A percentile compares a stretch with the other conserved stretches of the same genome.
Conservation (phyloP, 2,888 invertebrate species). For the Lamellibrachia columna region DNA sequence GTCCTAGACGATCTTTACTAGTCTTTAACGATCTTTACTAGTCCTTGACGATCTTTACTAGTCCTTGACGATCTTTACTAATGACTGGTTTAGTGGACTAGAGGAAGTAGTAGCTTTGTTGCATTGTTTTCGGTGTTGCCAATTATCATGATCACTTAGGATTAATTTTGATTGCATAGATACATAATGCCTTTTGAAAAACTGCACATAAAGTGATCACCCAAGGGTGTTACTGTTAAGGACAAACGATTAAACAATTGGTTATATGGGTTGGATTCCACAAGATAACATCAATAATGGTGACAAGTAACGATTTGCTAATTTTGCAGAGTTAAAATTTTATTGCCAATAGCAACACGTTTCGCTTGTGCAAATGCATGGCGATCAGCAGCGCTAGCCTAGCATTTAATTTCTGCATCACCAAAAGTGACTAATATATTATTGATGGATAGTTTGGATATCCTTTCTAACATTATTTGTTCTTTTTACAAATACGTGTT, state of each 20-base stretch:
- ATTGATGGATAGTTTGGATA: not conserved
- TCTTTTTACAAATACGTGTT: not conserved
- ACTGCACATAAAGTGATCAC: too few species aligned
- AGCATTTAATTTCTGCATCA: not conserved
- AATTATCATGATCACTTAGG: too few species aligned
- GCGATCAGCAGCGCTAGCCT: not conserved
- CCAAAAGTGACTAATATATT: not conserved
- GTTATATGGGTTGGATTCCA: too few species aligned
- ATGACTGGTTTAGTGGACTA: not conserved
- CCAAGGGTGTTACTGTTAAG: too few species aligned
- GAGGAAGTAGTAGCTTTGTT: not conserved
- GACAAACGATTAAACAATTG: too few species aligned
- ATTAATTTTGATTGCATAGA: too few species aligned
- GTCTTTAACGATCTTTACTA: not conserved
- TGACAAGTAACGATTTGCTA: not conserved
- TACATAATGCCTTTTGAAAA: too few species aligned
- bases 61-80: not conserved
- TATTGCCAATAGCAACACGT: not conserved
- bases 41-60: too few species aligned
- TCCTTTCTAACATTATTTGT: not conserved
- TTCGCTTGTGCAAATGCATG: not conserved
- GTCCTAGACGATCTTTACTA: not conserved
- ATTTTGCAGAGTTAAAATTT: not conserved
- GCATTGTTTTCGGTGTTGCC: too few species aligned
- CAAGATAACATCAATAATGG: too few species aligned